Conservation (phyloP, 2,888 invertebrate species). For the Oscheius myriophilus region DNA sequence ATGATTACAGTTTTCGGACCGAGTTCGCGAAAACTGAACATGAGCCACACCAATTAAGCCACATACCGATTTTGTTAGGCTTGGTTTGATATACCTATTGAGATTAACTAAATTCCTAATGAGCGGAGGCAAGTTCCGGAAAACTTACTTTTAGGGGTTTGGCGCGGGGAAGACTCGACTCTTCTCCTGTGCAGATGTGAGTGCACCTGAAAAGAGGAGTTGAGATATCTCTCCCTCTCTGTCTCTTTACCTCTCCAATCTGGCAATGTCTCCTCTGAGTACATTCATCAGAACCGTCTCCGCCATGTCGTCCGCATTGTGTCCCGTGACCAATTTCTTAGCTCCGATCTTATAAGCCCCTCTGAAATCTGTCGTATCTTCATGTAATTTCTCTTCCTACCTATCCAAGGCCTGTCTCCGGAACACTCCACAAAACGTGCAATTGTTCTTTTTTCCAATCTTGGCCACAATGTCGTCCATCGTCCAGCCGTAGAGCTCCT, state of each 20-base stretch:
- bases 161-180: conserved; percentile 61
- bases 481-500: conserved; percentile 92
- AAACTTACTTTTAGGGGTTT: conserved; percentile 65
- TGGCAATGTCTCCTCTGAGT: conserved; percentile 91
- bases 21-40: no score
- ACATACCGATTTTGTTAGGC: no score
- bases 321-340: conserved; percentile 90
- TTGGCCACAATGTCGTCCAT: conserved; percentile 93
- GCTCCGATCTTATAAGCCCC: conserved; percentile 89
- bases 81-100: no score
- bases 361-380: conserved; percentile 77
- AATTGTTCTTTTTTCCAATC: conserved; percentile 89
- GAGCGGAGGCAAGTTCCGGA: no score
- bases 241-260: conserved; percentile 82
- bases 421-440: conserved; percentile 80
- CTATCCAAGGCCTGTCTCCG: conserved; percentile 87
- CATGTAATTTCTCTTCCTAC: no score
- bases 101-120: no score
- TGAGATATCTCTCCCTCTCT: neutral
- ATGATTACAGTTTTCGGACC: no score
- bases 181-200: conserved; percentile 60
- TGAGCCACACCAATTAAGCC: no score
- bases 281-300: conserved; percentile 83
- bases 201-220: conserved; percentile 43
- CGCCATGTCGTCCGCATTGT: conserved; percentile 85